phyloP scores from a whole-genome alignment of 1,140 invertebrate species.

The Neodiprion lecontei region DNA sequence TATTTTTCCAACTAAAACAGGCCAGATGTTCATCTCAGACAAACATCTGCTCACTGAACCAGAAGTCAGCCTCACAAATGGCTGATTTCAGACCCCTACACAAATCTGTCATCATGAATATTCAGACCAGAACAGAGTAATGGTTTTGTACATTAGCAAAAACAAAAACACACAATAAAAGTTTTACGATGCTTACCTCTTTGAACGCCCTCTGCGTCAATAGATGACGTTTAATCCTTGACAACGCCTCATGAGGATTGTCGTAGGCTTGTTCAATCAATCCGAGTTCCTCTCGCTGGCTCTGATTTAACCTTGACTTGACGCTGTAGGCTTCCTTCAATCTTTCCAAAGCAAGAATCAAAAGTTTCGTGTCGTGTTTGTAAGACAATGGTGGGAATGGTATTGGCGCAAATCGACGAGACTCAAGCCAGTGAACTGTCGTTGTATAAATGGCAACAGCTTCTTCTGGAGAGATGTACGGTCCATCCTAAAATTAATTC shows the following conservation, averaged over 20 bases:
- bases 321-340: slow-evolving; percentile 99
- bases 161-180: too few relatives aligned
- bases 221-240: slow-evolving; percentile 98
- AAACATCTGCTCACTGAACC: neutral
- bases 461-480: slow-evolving; percentile 99
- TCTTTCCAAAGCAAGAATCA: slow-evolving; percentile 95
- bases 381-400: slow-evolving; percentile 99
- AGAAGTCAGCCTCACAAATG: slow-evolving; percentile 3
- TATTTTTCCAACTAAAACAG: slow-evolving; percentile 4
- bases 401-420: slow-evolving; percentile 96
- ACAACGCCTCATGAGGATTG: slow-evolving; percentile 98
- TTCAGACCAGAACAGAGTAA: too few relatives aligned
- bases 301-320: slow-evolving; percentile 98
- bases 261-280: slow-evolving; percentile 99
- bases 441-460: slow-evolving; percentile 99
- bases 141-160: too few relatives aligned
- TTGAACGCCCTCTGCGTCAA: slow-evolving; percentile 98
- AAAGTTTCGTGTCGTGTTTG: slow-evolving; percentile 98
- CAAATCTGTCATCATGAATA: slow-evolving; percentile 15
- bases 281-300: slow-evolving; percentile 97
- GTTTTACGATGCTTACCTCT: slow-evolving; percentile 70
- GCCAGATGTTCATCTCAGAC: slow-evolving; percentile 4
- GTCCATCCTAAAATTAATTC: slow-evolving; percentile 78
- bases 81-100: slow-evolving; percentile 21
- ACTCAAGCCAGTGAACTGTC: slow-evolving; percentile 99